Evolutionary conservation across 2,113 vertebrate genomes (phyloP).

Genomic region (Harpagus bidentatus): DNA sequence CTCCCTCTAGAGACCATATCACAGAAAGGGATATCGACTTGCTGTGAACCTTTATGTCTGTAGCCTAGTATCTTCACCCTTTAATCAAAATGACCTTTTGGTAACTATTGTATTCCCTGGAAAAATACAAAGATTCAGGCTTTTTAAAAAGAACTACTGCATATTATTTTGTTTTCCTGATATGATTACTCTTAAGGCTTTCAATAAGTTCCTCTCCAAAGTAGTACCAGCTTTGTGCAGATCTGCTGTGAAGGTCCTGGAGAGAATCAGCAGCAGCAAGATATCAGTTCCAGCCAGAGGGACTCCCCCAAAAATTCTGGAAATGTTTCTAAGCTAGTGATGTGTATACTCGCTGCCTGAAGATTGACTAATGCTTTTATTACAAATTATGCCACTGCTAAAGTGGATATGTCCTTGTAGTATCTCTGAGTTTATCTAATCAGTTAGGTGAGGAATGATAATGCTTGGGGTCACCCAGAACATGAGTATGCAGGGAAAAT

Average conservation of each 20-base stretch:
- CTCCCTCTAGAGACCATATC: not conserved
- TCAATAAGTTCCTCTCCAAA: not conserved
- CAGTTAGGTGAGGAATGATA: not conserved
- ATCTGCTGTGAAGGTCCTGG: not conserved
- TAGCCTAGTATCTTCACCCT: not conserved
- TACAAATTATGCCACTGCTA: not conserved
- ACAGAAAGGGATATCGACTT: not conserved
- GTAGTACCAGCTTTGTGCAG: not conserved
- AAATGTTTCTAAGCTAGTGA: not conserved
- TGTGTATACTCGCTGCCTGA: accelerated
- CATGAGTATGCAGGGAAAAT: not conserved
- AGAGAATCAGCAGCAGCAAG: not conserved
- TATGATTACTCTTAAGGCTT: not conserved
- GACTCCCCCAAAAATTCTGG: not conserved
- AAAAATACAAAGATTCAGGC: not conserved
- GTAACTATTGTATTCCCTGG: not conserved
- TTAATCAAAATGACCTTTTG: not conserved
- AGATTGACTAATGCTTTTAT: not conserved
- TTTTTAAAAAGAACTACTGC: not conserved
- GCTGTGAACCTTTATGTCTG: not conserved
- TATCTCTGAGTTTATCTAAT: not conserved
- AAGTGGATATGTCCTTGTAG: not conserved
- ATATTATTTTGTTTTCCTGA: not conserved
- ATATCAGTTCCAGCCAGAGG: not conserved
- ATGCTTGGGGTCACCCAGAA: not conserved